Evolutionary conservation across 30 jellyfish, hydroid and myxozoan genomes (phyloP).

Genomic region (Rhopilema esculentum): DNA sequence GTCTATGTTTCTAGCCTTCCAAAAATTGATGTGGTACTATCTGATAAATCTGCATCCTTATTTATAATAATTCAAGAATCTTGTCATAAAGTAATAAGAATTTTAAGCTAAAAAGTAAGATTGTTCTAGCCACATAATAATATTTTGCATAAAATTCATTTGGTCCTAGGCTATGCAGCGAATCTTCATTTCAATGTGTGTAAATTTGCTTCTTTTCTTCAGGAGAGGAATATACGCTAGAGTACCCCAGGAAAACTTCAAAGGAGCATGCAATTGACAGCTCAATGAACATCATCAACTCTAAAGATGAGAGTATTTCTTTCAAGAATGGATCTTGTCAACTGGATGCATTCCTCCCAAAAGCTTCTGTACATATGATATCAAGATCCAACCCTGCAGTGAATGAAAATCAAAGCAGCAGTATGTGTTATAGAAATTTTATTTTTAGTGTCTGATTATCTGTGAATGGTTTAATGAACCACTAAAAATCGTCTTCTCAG

Average conservation of each 20-base stretch:
- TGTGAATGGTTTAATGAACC: no score
- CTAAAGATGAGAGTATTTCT: neutral
- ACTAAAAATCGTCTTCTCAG: no score
- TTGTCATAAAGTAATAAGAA: no score
- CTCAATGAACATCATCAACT: neutral
- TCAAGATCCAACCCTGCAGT: neutral
- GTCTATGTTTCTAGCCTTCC: no score
- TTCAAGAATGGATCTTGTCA: neutral
- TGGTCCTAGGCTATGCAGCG: no score
- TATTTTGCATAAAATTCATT: no score
- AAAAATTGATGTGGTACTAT: no score
- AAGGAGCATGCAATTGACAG: constrained; percentile 63
- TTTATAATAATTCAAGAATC: no score
- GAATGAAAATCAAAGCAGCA: neutral
- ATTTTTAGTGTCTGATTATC: neutral
- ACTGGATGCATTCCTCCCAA: neutral
- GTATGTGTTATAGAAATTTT: neutral
- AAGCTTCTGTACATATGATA: constrained; percentile 11
- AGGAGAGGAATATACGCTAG: neutral
- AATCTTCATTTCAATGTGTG: no score
- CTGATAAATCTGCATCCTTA: no score
- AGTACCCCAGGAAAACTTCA: neutral
- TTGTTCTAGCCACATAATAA: no score
- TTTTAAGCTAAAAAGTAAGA: no score
- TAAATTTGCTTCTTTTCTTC: neutral